Conservation (phyloP, 2,113 vertebrate genomes). For the Poeciliopsis retropinna region DNA sequence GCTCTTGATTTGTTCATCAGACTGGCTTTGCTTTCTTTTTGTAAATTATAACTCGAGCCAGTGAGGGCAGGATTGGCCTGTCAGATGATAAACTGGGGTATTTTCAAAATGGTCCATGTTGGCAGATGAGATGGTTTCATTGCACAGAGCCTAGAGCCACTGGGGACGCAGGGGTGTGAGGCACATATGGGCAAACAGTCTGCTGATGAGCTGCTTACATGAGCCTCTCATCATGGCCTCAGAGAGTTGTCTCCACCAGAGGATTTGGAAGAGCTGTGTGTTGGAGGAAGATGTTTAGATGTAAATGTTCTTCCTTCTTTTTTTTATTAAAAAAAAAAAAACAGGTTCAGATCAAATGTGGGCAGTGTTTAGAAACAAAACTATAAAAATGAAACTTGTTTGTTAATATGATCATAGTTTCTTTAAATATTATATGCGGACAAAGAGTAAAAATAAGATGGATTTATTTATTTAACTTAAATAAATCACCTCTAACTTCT, state of each 20-base stretch:
- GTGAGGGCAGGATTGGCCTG: constrained; percentile 49
- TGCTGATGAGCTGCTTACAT: constrained; percentile 78
- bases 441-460: constrained; percentile 55
- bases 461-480: constrained; percentile 52
- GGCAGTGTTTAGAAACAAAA: constrained; percentile 9
- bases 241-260: constrained; percentile 56
- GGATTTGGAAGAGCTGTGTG: constrained; percentile 48
- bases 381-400: constrained; percentile 26
- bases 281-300: constrained; percentile 43
- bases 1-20: constrained; percentile 21
- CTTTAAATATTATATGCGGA: constrained; percentile 43
- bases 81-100: constrained; percentile 43
- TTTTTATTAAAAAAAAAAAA: not conserved
- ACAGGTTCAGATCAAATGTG: constrained; percentile 9
- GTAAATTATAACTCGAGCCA: constrained; percentile 44
- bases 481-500: constrained; percentile 65
- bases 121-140: constrained; percentile 78
- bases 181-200: constrained; percentile 81
- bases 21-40: constrained; percentile 20
- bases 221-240: constrained; percentile 68
- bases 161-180: constrained; percentile 75
- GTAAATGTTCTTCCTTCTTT: constrained; percentile 19
- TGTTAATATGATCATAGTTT: constrained; percentile 47
- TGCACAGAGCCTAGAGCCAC: constrained; percentile 70
- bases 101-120: constrained; percentile 66